Conservation (phyloP, 2,113 vertebrate species). For the Pampusana beccarii region DNA sequence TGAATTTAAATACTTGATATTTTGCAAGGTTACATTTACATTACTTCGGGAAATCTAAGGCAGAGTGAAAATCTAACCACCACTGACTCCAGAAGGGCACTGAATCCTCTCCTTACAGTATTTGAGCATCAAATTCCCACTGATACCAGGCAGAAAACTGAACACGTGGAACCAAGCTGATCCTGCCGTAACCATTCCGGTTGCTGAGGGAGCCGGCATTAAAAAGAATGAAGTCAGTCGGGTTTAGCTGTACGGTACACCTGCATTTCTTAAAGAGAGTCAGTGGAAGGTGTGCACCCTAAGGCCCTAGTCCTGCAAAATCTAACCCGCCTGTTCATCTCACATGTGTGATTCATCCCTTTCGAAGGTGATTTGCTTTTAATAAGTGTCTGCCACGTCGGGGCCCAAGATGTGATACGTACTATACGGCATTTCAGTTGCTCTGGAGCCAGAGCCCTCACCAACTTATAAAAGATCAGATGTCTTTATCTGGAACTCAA, state of each 20-base stretch:
- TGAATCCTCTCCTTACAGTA: neutral
- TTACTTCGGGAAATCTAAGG: conserved; percentile 50
- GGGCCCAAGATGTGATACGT: neutral
- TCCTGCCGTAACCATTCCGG: conserved; percentile 22
- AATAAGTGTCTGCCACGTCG: conserved; percentile 24
- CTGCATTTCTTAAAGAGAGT: conserved; percentile 54
- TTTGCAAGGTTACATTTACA: conserved; percentile 65
- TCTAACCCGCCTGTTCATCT: conserved; percentile 44
- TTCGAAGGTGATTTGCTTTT: conserved; percentile 50
- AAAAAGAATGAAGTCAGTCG: conserved; percentile 64
- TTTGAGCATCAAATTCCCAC: neutral
- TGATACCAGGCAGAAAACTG: neutral
- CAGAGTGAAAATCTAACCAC: conserved; percentile 13
- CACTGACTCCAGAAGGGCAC: neutral
- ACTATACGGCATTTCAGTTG: neutral
- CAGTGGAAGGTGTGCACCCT: conserved; percentile 60
- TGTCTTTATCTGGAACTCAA: neutral
- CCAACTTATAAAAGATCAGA: neutral
- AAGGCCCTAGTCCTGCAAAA: conserved; percentile 18
- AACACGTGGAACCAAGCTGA: conserved; percentile 20
- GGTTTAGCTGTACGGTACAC: conserved; percentile 47
- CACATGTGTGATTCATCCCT: conserved; percentile 48
- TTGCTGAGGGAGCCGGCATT: conserved; percentile 24
- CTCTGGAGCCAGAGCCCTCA: neutral
- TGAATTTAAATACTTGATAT: conserved; percentile 61